Evolutionary conservation across 2,113 vertebrate genomes (phyloP), one percentile per base, ranked within the genome.

Genomic region (Sceloporus tristichus): DNA sequence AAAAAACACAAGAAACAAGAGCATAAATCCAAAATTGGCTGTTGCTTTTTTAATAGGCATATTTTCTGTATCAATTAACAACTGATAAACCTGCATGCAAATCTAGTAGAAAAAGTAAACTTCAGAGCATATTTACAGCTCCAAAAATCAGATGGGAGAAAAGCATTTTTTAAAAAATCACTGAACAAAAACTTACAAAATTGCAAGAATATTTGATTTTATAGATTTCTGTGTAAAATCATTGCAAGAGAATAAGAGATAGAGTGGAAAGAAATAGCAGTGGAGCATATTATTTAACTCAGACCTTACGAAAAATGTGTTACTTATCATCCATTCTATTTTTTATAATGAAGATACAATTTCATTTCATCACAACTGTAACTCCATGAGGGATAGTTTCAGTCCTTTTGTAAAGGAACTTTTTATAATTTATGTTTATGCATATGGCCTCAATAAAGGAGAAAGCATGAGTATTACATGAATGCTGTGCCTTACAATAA

Each of bases 231-330:
- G 25, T 79, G 65, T 48, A 27, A 70, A 71, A 56, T 59, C 77
- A 25, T 38, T 70, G 48, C 42, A 9, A 54, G n/a, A 4, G 13
- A 77, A 19, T 85, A 87, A 42, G 0, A 86, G 56, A 59, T 70
- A 88, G 18, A 16, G 88, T 62, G 92, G 86, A 82, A 86, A 76
- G 88, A 2, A 38, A 71, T 71, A 71, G 27, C 25, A 71, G 27
- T 71, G 68, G 8, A 71, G 25, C 27, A 29, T 29, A 29, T 27
- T 29, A 21, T 71, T 71, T 29, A 62, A 62, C 59, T 62, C 18
- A 18, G 59, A 62, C 1, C 59, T 62, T 16, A 62, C 8, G 9
- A 71, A 71, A 10, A 68, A 14, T 68, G 25, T 71, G 68, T 71
- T 27, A 71, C 68, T 71, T 71, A 27, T 71, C 25, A 71, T 71